A percentile compares a stretch with the other conserved stretches of the same genome.
Evolutionary conservation across 1,140 invertebrate species (phyloP).

Genomic region (Saxidomus purpurata): DNA sequence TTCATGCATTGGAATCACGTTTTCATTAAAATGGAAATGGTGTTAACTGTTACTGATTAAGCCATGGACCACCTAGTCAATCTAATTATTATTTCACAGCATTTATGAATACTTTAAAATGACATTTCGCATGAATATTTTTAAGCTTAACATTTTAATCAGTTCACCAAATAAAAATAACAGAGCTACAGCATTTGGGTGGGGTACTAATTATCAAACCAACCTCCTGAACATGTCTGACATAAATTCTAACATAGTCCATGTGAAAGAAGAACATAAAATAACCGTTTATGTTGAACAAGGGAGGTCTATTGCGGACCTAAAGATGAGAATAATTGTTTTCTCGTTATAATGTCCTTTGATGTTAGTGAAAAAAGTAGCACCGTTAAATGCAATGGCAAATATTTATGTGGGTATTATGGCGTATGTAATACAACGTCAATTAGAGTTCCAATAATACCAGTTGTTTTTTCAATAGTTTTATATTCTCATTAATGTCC

Average conservation of each 20-base stretch:
- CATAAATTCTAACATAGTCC: background rate
- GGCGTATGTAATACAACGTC: slow-evolving; percentile 18
- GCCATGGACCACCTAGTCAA: background rate
- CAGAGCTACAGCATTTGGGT: slow-evolving; percentile 9
- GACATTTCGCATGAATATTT: background rate
- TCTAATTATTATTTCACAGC: background rate
- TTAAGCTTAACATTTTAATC: background rate
- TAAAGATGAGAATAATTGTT: slow-evolving; percentile 46
- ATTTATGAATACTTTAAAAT: background rate
- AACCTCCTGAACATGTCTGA: background rate
- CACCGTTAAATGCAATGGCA: background rate
- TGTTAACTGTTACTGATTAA: no score
- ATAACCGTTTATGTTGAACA: background rate
- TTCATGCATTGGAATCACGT: no score
- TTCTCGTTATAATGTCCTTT: slow-evolving; percentile 24
- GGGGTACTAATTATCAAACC: background rate
- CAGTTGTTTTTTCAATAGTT: slow-evolving; percentile 24
- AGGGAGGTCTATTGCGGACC: slow-evolving; percentile 8
- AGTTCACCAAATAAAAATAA: background rate
- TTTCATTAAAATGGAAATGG: no score
- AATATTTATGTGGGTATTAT: slow-evolving; percentile 12
- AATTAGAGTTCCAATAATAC: slow-evolving; percentile 24
- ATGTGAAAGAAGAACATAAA: background rate
- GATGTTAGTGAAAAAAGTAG: slow-evolving; percentile 13
- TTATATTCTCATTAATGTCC: slow-evolving; percentile 14